Conservation (phyloP, 1,140 invertebrate species). For the Pararge aegeria region DNA sequence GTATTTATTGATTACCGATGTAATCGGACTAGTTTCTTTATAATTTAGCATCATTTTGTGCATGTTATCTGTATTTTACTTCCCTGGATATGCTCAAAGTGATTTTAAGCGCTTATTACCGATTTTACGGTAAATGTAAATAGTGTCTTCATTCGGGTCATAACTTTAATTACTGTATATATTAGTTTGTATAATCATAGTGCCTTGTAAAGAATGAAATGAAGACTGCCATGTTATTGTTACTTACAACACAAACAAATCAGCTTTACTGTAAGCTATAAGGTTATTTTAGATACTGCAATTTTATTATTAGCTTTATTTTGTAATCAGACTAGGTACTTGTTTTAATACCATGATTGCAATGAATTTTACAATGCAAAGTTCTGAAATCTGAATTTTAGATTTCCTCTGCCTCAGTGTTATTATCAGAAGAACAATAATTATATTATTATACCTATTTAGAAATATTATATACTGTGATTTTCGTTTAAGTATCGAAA, state of each 20-base stretch:
- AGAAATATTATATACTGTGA: constrained; percentile 52
- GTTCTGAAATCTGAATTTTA: constrained; percentile 11
- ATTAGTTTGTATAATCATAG: constrained; percentile 59
- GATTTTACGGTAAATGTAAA: constrained; percentile 80
- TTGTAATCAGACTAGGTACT: constrained; percentile 15
- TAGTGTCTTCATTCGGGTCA: constrained; percentile 72
- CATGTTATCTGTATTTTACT: constrained; percentile 56
- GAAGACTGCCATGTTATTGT: constrained; percentile 80
- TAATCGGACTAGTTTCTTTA: constrained; percentile 63
- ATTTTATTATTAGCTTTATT: constrained; percentile 35
- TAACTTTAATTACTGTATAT: constrained; percentile 72
- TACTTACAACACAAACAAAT: constrained; percentile 62
- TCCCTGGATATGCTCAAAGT: constrained; percentile 71
- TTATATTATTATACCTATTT: constrained; percentile 18
- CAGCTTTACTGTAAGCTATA: constrained; percentile 77
- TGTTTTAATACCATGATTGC: constrained; percentile 34
- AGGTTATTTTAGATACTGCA: constrained; percentile 56
- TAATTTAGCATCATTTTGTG: constrained; percentile 71
- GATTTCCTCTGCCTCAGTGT: constrained; percentile 20
- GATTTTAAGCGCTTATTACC: constrained; percentile 77
- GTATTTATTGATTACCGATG: constrained; percentile 73
- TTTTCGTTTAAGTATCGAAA: constrained; percentile 58
- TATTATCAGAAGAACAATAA: constrained; percentile 4
- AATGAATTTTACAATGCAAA: constrained; percentile 21
- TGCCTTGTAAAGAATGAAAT: constrained; percentile 72